A percentile compares a stretch with the other conserved stretches of the same genome.
phyloP scores from a whole-genome alignment of 2,113 vertebrate species.

The Ariopsis seemanni region DNA sequence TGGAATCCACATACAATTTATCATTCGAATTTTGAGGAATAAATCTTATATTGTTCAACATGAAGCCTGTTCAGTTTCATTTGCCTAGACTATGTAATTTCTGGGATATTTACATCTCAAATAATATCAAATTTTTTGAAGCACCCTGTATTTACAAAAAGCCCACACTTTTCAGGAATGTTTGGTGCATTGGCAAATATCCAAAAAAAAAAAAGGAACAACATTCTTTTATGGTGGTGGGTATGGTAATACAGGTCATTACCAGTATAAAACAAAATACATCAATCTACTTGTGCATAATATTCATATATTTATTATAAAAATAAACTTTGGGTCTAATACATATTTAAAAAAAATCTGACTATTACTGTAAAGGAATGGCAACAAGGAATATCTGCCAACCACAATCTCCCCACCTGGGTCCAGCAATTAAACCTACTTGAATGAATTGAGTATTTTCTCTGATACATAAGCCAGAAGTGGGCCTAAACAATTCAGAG shows the following conservation, averaged over 20 bases:
- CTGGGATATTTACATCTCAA: too few species aligned
- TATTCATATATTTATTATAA: slow-evolving; percentile 40
- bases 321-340: slow-evolving; percentile 42
- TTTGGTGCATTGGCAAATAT: too few species aligned
- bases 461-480: neutral
- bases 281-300: slow-evolving; percentile 17
- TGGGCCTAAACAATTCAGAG: neutral
- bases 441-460: neutral
- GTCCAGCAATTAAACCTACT: neutral
- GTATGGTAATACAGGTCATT: slow-evolving; percentile 15
- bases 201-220: neutral
- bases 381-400: neutral
- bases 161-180: neutral
- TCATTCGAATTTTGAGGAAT: too few species aligned
- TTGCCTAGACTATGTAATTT: too few species aligned
- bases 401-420: neutral
- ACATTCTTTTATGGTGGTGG: slow-evolving; percentile 10
- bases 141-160: slow-evolving; percentile 29
- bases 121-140: too few species aligned
- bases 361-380: neutral
- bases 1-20: too few species aligned
- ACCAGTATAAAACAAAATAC: slow-evolving; percentile 27
- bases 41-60: too few species aligned
- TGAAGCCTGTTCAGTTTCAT: too few species aligned
- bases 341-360: neutral